A percentile compares a stretch with the other conserved stretches of the same genome.
phyloP scores from a whole-genome alignment of 2,797 vertebrate species.

The Pteronotus mesoamericanus region DNA sequence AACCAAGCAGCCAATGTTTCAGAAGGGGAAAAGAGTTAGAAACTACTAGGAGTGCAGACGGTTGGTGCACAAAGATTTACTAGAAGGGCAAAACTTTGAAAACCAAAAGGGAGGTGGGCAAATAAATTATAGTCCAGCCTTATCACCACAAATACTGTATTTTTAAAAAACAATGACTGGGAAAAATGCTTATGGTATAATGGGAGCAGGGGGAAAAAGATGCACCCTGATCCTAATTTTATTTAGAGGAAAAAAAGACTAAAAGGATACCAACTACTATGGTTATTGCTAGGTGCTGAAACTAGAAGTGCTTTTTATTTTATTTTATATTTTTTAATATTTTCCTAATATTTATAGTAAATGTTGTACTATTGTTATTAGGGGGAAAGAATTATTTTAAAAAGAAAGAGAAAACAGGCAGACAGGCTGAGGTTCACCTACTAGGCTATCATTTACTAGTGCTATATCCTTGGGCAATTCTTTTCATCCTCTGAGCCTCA shows the following conservation, averaged over 20 bases:
- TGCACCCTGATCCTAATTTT: not conserved
- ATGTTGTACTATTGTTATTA: not conserved
- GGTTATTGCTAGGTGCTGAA: not conserved
- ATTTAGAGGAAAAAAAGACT: not conserved
- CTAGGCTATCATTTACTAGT: not conserved
- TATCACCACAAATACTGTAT: not conserved
- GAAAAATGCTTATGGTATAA: not conserved
- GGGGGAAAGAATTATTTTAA: not conserved
- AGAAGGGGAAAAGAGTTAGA: not conserved
- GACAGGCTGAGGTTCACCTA: not conserved
- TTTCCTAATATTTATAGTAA: conserved; percentile 11
- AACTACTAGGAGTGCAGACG: not conserved
- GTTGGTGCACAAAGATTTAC: not conserved
- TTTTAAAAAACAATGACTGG: not conserved
- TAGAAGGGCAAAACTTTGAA: not conserved
- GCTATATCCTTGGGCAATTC: not conserved
- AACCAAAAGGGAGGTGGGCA: not conserved
- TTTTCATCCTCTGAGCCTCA: not conserved
- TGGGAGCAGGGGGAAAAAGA: not conserved
- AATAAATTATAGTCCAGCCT: not conserved
- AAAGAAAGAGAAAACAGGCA: not conserved
- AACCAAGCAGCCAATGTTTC: not conserved
- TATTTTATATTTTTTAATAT: not conserved
- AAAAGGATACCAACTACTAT: not conserved
- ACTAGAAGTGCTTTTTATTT: not conserved